A percentile compares a stretch with the other conserved stretches of the same genome.
Conservation (phyloP, 2,113 vertebrate genomes). For the Abramis brama region DNA sequence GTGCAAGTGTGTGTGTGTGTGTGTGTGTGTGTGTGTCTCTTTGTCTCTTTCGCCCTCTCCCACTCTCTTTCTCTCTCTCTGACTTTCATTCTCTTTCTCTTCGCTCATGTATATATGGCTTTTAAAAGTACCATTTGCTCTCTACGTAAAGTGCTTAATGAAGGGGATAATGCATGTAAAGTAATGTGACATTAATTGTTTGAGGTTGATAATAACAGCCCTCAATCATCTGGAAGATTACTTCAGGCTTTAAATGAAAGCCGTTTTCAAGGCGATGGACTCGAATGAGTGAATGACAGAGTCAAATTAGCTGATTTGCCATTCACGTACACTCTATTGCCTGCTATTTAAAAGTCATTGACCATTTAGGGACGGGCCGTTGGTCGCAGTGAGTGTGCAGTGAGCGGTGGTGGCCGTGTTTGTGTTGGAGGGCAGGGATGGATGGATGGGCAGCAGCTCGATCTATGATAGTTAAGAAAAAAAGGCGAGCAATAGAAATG, state of each 20-base stretch:
- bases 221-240: conserved; percentile 71
- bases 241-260: conserved; percentile 63
- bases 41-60: conserved; percentile 29
- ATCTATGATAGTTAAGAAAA: conserved; percentile 67
- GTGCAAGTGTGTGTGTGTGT: not conserved
- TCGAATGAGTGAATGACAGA: conserved; percentile 68
- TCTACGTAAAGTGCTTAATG: conserved; percentile 67
- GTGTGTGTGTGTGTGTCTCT: not conserved
- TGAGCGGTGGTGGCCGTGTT: conserved; percentile 57
- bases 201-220: conserved; percentile 67
- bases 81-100: conserved; percentile 35
- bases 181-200: conserved; percentile 75
- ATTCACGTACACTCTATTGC: conserved; percentile 73
- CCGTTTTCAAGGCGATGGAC: conserved; percentile 64
- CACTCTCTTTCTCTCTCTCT: conserved; percentile 3
- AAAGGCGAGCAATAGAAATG: conserved; percentile 69
- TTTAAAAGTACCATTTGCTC: conserved; percentile 64
- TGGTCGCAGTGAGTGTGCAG: conserved; percentile 57
- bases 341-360: conserved; percentile 74
- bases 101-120: conserved; percentile 59
- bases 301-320: conserved; percentile 68
- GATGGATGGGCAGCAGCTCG: conserved; percentile 58
- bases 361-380: conserved; percentile 67
- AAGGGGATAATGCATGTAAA: conserved; percentile 69
- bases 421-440: conserved; percentile 60